Percentiles rank a stretch among this genome's conserved stretches.
Evolutionary conservation across 2,888 invertebrate species (phyloP).

Genomic region (Busseola fusca): DNA sequence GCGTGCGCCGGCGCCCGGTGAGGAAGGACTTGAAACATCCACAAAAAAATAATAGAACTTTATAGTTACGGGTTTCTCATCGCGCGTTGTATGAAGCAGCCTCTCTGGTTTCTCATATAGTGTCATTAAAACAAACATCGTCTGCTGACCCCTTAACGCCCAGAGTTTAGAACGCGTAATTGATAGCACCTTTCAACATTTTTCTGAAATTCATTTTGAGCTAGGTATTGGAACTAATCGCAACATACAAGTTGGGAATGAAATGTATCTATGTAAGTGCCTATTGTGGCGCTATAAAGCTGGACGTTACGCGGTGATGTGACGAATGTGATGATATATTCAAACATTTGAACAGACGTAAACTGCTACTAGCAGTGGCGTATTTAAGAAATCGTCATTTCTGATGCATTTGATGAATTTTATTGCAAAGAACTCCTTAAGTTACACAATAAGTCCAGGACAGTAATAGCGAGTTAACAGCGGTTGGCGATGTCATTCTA

Average conservation of each 20-base stretch:
- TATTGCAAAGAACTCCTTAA: not conserved
- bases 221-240: constrained; percentile 38
- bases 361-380: not conserved
- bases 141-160: constrained; percentile 31
- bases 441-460: constrained; percentile 32
- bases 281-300: constrained; percentile 8
- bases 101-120: not conserved
- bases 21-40: not conserved
- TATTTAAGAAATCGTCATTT: not conserved
- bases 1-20: not conserved
- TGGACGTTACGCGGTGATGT: constrained; percentile 11
- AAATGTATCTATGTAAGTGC: constrained; percentile 28
- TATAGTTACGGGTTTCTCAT: not conserved
- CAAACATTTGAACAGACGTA: constrained; percentile 8
- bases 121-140: constrained; percentile 17
- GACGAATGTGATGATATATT: constrained; percentile 8
- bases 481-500: constrained; percentile 22
- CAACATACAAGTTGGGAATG: constrained; percentile 21
- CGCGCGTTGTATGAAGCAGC: constrained; percentile 4
- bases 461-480: constrained; percentile 23
- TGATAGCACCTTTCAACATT: constrained; percentile 35
- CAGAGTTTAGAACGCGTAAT: constrained; percentile 32
- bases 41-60: not conserved
- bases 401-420: not conserved
- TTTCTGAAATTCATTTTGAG: constrained; percentile 15